Base-by-base conservation (phyloP, 1,140 invertebrate genomes). In the Brachionus koreanus region DNA sequence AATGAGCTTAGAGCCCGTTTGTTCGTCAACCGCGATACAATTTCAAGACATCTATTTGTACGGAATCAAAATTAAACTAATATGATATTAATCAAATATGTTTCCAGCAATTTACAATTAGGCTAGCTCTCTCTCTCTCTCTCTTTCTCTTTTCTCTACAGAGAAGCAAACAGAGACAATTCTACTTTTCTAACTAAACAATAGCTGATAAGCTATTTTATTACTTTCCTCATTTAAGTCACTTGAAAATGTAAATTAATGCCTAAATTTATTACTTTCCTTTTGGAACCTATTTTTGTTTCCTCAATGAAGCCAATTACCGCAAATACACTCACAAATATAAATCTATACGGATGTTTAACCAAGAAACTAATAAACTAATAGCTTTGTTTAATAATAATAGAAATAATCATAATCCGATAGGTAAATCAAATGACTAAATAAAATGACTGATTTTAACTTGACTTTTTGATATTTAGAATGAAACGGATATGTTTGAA, bases 181-280 rank as follows among this genome's bases (percentile, higher is more conserved):
- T 35, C 33, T 69, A 12, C 33, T 35, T 39, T 69, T 37, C 33
- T 12, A 46, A 46, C 10, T n/a, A 65, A 29, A 65, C 25, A 69
- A 39, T 69, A 69, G 33, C 37, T 69, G 33, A 69, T 69, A 39
- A 69, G 33, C 37, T 69, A 39, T 69, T 69, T 69, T 43, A 19
- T 69, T 39, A 39, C 35, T 37, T 39, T 69, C 35, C 37, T 19
- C 37, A 42, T 69, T 69, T 69, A 39, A 69, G 65, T 74, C 69
- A 74, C 69, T 74, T 29, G 19, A 74, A 74, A 74, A 74, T 74
- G 69, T 74, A 74, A 74, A 74, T 74, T 74, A 74, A 74, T 74
- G 39, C 43, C 42, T 16, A 6, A 19, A 16, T n/a, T 46, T 74
- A 74, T 74, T 74, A 74, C 42, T 74, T 74, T 74, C 69, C 69